These are phyloP conservation scores for Thinocorus orbignyianus DNA, from an alignment of 2,113 vertebrate genomes.

Conservation along the genomic window DNA sequence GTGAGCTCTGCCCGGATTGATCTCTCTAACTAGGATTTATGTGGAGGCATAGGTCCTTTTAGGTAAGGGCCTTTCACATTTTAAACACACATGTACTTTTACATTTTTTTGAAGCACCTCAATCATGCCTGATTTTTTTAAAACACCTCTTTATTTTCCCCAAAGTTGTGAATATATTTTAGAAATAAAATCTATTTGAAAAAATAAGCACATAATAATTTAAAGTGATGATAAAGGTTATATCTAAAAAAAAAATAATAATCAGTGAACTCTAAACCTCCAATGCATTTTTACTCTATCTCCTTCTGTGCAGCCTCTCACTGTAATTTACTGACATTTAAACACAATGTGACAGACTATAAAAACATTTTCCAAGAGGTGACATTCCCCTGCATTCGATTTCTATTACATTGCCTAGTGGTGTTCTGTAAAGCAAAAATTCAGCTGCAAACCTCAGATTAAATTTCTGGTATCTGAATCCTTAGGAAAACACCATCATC, in stretches of 20 bases:
- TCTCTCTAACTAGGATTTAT: background rate
- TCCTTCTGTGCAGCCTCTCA: background rate
- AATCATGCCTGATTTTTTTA: background rate
- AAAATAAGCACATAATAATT: background rate
- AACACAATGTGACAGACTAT: constrained; percentile 11
- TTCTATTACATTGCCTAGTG: background rate
- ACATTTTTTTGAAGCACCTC: background rate
- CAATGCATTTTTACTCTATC: background rate
- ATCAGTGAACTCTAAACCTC: background rate
- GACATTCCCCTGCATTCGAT: constrained; percentile 2
- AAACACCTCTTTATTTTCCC: background rate
- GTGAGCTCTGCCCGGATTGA: background rate
- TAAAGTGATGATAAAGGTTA: background rate
- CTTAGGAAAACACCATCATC: background rate
- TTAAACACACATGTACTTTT: background rate
- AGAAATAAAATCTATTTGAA: background rate
- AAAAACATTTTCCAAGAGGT: constrained; percentile 17
- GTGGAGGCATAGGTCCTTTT: background rate
- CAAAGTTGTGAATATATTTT: background rate
- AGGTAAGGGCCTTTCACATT: background rate
- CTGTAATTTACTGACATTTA: constrained; percentile 3
- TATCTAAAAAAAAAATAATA: background rate
- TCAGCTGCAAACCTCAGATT: background rate
- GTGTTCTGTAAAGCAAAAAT: background rate
- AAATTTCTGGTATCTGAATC: background rate